Evolutionary conservation across 1,140 invertebrate species (phyloP).

Genomic region (Trissolcus basalis): DNA sequence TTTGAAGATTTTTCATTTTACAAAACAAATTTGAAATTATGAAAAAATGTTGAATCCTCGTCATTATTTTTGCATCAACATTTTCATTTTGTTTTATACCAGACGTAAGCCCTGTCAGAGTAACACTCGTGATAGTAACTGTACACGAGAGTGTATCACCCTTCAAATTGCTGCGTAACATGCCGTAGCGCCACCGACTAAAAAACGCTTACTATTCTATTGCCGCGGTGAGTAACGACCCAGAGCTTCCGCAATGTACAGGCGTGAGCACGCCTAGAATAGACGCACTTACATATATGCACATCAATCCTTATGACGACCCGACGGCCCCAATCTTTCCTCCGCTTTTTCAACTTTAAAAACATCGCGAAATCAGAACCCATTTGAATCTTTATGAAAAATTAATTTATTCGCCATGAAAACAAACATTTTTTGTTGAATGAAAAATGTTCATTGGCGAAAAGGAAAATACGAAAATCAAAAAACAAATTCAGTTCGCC

Average conservation of each 20-base stretch:
- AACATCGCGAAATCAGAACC: constrained; percentile 21
- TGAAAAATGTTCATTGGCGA: too few relatives aligned
- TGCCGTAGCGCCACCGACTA: constrained; percentile 55
- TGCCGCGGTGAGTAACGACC: constrained; percentile 57
- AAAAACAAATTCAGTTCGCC: not conserved
- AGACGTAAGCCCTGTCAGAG: constrained; percentile 17
- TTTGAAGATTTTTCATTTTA: too few relatives aligned
- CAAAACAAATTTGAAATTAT: too few relatives aligned
- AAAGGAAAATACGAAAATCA: too few relatives aligned
- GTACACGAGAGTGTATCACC: constrained; percentile 53
- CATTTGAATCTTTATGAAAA: not conserved
- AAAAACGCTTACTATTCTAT: constrained; percentile 60
- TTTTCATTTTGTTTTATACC: constrained; percentile 30
- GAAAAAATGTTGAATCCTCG: not conserved
- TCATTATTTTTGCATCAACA: constrained; percentile 6
- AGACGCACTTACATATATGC: constrained; percentile 14
- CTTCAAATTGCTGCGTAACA: constrained; percentile 56
- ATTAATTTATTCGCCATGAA: too few relatives aligned
- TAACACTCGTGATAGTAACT: constrained; percentile 39
- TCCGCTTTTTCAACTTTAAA: constrained; percentile 34
- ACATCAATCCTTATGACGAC: constrained; percentile 39
- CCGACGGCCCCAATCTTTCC: constrained; percentile 21
- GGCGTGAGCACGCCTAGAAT: constrained; percentile 17
- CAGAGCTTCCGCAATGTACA: constrained; percentile 55
- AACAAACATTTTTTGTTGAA: too few relatives aligned